phyloP scores from a whole-genome alignment of 1,140 invertebrate genomes.

The Phymastichus coffea region DNA sequence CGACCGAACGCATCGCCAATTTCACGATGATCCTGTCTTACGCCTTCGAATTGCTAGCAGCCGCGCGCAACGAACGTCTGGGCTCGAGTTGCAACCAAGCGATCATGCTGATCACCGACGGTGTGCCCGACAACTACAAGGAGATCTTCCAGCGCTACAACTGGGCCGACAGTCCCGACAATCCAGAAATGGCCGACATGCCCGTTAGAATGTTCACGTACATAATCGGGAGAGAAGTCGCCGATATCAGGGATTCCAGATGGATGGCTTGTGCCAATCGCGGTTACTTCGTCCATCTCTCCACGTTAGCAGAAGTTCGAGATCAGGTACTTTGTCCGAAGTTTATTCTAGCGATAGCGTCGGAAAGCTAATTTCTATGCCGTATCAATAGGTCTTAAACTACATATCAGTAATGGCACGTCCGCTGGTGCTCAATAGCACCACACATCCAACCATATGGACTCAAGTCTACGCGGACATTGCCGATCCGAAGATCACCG shows the following conservation, averaged over 20 bases:
- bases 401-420: constrained; percentile 90
- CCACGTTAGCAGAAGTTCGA: constrained; percentile 87
- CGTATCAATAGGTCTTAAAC: constrained; percentile 69
- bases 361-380: too few relatives aligned
- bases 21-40: constrained; percentile 86
- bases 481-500: constrained; percentile 84
- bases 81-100: constrained; percentile 83
- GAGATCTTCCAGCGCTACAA: constrained; percentile 90
- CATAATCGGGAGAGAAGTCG: constrained; percentile 89
- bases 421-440: constrained; percentile 77
- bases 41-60: constrained; percentile 84
- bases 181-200: constrained; percentile 75
- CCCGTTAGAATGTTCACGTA: constrained; percentile 96
- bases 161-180: constrained; percentile 67
- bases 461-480: constrained; percentile 91
- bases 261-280: constrained; percentile 97
- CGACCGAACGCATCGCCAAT: constrained; percentile 89
- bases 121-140: constrained; percentile 90
- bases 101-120: constrained; percentile 98
- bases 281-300: constrained; percentile 93
- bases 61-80: constrained; percentile 58
- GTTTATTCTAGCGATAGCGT: constrained; percentile 1
- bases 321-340: constrained; percentile 64
- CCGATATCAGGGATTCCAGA: constrained; percentile 79
- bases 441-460: constrained; percentile 82